A percentile compares a stretch with the other conserved stretches of the same genome.
Conservation (phyloP, 2,888 invertebrate species). For the Drosophila buzzatii region DNA sequence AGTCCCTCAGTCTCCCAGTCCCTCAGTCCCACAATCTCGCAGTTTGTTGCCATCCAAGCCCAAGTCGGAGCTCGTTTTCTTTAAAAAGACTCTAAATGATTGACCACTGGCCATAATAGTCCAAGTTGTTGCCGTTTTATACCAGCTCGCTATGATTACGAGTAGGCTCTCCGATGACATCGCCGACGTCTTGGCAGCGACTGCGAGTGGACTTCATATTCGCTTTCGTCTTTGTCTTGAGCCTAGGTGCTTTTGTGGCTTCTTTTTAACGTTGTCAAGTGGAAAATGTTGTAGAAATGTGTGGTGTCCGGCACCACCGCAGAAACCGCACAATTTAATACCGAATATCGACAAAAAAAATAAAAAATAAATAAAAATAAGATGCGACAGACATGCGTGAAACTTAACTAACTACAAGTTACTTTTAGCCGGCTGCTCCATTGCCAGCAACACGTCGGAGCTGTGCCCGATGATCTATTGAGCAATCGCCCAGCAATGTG, state of each 20-base stretch:
- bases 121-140: constrained; percentile 65
- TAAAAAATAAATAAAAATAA: constrained; percentile 61
- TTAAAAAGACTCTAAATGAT: constrained; percentile 66
- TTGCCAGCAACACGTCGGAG: constrained; percentile 40
- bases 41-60: not conserved
- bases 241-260: constrained; percentile 67
- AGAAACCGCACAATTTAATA: constrained; percentile 83
- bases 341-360: constrained; percentile 64
- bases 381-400: constrained; percentile 28
- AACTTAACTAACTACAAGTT: constrained; percentile 49
- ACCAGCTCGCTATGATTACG: constrained; percentile 50
- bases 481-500: constrained; percentile 11
- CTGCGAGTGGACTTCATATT: constrained; percentile 23
- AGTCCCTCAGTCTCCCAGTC: not conserved
- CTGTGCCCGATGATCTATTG: constrained; percentile 23
- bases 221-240: constrained; percentile 31
- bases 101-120: constrained; percentile 77
- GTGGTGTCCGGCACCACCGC: constrained; percentile 70
- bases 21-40: not conserved
- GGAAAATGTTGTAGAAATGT: constrained; percentile 80
- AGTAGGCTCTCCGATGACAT: constrained; percentile 53
- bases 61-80: constrained; percentile 40
- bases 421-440: constrained; percentile 46
- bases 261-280: constrained; percentile 79
- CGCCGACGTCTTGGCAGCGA: constrained; percentile 26